phyloP scores from a whole-genome alignment of 2,113 vertebrate genomes.

The Megaceryle torquata region DNA sequence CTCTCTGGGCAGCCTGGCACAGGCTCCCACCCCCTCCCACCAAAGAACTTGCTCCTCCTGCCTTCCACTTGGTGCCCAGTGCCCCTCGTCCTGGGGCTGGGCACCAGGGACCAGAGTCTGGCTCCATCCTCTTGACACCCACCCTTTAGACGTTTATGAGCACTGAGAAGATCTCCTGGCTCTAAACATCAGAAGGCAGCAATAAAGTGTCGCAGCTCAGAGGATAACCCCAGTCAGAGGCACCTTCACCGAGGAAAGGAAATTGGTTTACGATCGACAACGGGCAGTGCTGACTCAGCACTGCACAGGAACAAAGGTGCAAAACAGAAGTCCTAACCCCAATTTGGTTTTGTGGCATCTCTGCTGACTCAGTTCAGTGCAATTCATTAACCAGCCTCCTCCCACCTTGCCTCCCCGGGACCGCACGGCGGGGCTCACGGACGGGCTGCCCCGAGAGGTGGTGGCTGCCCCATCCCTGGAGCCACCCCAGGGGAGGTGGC shows the following conservation, averaged over 20 bases:
- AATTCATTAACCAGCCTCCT: not conserved
- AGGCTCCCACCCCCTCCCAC: too few species aligned
- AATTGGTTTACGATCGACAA: fast-evolving
- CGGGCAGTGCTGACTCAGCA: fast-evolving
- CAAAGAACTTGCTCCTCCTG: not conserved
- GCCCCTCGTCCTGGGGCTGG: not conserved
- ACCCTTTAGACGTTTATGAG: not conserved
- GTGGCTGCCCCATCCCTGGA: not conserved
- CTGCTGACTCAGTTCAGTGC: not conserved
- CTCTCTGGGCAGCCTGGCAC: too few species aligned
- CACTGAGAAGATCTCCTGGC: not conserved
- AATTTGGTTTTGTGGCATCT: not conserved
- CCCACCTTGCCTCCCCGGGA: fast-evolving
- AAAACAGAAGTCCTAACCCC: not conserved
- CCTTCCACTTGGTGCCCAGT: not conserved
- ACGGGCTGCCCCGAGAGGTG: not conserved
- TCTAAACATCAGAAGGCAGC: fast-evolving
- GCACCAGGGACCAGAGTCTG: not conserved
- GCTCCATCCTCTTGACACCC: not conserved
- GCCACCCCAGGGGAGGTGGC: not conserved
- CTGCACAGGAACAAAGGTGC: fast-evolving
- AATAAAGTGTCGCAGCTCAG: fast-evolving
- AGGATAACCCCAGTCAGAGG: not conserved
- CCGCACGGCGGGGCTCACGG: fast-evolving
- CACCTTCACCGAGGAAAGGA: not conserved